A percentile compares a stretch with the other conserved stretches of the same genome.
phyloP scores from a whole-genome alignment of 2,888 invertebrate genomes.

The Tipula vernalis region DNA sequence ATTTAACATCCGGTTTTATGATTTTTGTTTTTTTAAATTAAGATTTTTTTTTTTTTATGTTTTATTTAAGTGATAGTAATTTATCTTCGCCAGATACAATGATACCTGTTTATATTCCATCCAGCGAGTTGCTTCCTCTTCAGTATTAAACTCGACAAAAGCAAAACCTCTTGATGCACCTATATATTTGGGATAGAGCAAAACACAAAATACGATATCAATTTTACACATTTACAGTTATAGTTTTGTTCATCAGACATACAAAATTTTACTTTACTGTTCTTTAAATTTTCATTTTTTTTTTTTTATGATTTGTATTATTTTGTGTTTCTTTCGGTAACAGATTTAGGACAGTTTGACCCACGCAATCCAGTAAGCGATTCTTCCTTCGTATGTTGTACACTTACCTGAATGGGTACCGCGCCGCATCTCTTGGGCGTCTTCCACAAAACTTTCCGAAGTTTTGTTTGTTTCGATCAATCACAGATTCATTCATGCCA shows the following conservation, averaged over 20 bases:
- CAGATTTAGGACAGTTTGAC: not conserved
- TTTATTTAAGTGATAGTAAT: conserved; percentile 1
- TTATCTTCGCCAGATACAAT: conserved; percentile 23
- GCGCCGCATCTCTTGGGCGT: not conserved
- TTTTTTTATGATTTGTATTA: not conserved
- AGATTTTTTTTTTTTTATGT: not conserved
- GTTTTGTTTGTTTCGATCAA: not conserved
- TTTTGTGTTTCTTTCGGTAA: not conserved
- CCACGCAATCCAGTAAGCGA: not conserved
- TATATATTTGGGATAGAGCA: conserved; percentile 46
- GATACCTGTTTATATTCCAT: conserved; percentile 83
- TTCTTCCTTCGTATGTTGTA: not conserved
- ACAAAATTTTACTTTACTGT: not conserved
- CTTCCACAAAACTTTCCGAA: not conserved
- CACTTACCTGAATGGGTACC: not conserved
- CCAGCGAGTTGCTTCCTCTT: conserved; percentile 79
- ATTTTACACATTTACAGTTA: conserved; percentile 20
- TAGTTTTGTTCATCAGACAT: conserved; percentile 9
- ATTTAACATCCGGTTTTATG: not conserved
- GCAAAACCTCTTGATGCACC: conserved; percentile 82
- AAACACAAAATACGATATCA: conserved; percentile 33
- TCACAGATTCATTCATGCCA: not conserved
- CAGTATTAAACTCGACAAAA: conserved; percentile 86
- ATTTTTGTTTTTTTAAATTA: not conserved
- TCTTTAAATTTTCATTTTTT: not conserved